Percentiles rank a stretch among this genome's conserved stretches.
phyloP scores from a whole-genome alignment of 2,888 invertebrate genomes.

The Tanaodytes sp. region DNA sequence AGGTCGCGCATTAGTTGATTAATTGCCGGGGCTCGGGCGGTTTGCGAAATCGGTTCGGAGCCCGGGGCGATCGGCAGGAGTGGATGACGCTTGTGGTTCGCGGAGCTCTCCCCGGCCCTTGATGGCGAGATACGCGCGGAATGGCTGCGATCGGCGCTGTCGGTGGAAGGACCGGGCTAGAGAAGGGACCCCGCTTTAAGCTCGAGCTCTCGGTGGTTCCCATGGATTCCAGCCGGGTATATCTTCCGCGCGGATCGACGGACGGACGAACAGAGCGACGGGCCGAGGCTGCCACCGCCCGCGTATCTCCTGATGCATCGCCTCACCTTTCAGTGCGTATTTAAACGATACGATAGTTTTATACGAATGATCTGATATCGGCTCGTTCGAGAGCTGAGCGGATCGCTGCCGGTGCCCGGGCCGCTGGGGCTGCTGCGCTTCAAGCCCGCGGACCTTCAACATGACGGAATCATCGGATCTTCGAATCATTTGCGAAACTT shows the following conservation, averaged over 20 bases:
- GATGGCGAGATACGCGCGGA: slow-evolving; percentile 38
- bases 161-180: slow-evolving; percentile 52
- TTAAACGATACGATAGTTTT: slow-evolving; percentile 74
- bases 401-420: slow-evolving; percentile 57
- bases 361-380: slow-evolving; percentile 73
- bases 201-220: slow-evolving; percentile 70
- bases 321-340: slow-evolving; percentile 74
- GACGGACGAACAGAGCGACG: slow-evolving; percentile 59
- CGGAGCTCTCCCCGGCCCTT: slow-evolving; percentile 41
- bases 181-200: slow-evolving; percentile 68
- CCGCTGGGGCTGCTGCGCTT: slow-evolving; percentile 51
- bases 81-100: slow-evolving; percentile 48
- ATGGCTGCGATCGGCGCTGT: slow-evolving; percentile 36
- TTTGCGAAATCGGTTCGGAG: too few species aligned
- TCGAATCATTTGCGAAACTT: slow-evolving; percentile 58
- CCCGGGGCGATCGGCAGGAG: too few species aligned
- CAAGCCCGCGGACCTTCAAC: slow-evolving; percentile 62
- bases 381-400: slow-evolving; percentile 66
- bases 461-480: slow-evolving; percentile 65
- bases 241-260: slow-evolving; percentile 70
- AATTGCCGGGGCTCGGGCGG: slow-evolving; percentile 12
- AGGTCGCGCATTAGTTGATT: slow-evolving; percentile 13
- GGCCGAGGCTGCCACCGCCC: slow-evolving; percentile 71
- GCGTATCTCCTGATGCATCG: slow-evolving; percentile 73
- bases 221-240: slow-evolving; percentile 73